Percentiles rank a stretch among this genome's conserved stretches.
Conservation (phyloP, 1,140 invertebrate species). For the Drosophila mayri region DNA sequence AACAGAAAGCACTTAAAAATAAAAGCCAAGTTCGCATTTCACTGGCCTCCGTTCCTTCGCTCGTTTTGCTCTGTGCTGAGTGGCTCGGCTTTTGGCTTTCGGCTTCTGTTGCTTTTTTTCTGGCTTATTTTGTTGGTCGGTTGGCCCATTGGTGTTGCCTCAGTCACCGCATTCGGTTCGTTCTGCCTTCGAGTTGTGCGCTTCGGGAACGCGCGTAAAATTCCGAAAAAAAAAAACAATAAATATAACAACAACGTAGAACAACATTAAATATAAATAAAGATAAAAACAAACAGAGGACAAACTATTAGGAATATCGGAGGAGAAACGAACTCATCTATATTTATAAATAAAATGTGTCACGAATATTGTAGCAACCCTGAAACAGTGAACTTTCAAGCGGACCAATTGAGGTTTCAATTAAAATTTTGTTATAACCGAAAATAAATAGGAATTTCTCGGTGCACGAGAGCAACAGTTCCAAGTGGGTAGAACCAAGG, state of each 20-base stretch:
- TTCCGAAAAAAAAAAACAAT: slow-evolving; percentile 21
- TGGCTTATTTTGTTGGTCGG: slow-evolving; percentile 38
- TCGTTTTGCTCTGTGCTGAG: slow-evolving; percentile 8
- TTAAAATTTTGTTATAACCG: slow-evolving; percentile 36
- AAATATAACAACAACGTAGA: slow-evolving; percentile 3
- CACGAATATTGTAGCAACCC: slow-evolving; percentile 26
- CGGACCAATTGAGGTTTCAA: slow-evolving; percentile 40
- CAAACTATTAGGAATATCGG: slow-evolving; percentile 27
- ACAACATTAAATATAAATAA: slow-evolving; percentile 20
- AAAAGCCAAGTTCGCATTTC: slow-evolving; percentile 6
- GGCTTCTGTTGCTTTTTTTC: slow-evolving; percentile 36
- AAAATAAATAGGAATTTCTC: slow-evolving; percentile 41
- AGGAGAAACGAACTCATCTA: slow-evolving; percentile 10
- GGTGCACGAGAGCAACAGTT: slow-evolving; percentile 51
- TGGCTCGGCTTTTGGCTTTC: slow-evolving; percentile 36
- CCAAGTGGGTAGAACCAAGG: slow-evolving; percentile 11
- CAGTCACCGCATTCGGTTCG: slow-evolving; percentile 60
- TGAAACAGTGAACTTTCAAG: slow-evolving; percentile 28
- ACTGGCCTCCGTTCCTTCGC: background rate
- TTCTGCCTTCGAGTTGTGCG: slow-evolving; percentile 25
- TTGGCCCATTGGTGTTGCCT: slow-evolving; percentile 56
- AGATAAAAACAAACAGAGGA: slow-evolving; percentile 28
- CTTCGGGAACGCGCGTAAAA: slow-evolving; percentile 43
- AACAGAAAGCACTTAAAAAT: background rate
- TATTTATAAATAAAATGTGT: slow-evolving; percentile 48